phyloP scores from a whole-genome alignment of 2,888 invertebrate species.

The Eristalis tenax region DNA sequence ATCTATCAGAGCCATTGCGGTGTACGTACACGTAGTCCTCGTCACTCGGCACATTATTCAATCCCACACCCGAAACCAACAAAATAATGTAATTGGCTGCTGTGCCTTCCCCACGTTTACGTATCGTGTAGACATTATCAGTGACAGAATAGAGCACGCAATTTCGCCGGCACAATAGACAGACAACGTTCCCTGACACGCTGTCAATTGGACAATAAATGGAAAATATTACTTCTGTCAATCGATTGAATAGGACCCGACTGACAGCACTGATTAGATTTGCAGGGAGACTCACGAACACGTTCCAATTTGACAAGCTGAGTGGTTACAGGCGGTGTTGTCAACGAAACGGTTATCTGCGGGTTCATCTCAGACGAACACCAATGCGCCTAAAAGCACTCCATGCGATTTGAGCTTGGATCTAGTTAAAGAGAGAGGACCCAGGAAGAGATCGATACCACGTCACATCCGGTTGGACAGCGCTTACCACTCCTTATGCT shows the following conservation, averaged over 20 bases:
- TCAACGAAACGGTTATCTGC: too few species aligned
- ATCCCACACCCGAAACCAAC: not conserved
- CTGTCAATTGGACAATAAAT: not conserved
- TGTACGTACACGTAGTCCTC: not conserved
- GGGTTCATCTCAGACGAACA: too few species aligned
- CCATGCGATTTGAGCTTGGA: too few species aligned
- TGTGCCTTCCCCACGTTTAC: not conserved
- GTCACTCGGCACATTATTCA: not conserved
- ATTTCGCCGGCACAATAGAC: conserved; percentile 6
- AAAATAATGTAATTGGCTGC: not conserved
- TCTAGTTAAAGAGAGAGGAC: too few species aligned
- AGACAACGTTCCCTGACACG: not conserved
- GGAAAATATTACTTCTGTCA: conserved; percentile 10
- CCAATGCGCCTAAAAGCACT: too few species aligned
- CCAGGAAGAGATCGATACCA: too few species aligned
- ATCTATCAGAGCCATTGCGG: not conserved
- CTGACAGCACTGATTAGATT: not conserved
- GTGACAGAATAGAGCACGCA: not conserved
- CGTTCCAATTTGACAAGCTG: not conserved
- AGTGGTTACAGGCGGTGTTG: too few species aligned
- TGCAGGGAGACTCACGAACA: too few species aligned
- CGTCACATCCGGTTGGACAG: too few species aligned
- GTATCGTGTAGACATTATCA: not conserved
- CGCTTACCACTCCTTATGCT: too few species aligned
- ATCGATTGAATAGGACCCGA: not conserved